A percentile compares a stretch with the other conserved stretches of the same genome.
These are phyloP conservation scores for Dryoscopus gambensis DNA, from an alignment of 2,113 vertebrate genomes.

Conservation along the genomic window DNA sequence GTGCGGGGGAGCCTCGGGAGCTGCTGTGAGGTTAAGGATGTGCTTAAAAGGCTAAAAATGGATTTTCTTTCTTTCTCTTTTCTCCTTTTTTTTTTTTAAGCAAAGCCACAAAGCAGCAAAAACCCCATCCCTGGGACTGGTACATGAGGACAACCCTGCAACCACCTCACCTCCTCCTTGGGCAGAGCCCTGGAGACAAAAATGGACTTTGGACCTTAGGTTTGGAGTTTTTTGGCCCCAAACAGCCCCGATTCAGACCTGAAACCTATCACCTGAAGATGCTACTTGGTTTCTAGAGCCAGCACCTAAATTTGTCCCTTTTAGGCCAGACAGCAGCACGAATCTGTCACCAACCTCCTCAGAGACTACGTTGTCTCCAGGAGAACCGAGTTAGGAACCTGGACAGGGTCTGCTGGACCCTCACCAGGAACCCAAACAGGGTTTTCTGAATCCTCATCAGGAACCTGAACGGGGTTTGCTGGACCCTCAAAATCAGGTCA, in stretches of 20 bases:
- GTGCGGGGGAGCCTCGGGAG: neutral
- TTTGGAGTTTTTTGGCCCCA: neutral
- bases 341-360: neutral
- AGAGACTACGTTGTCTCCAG: neutral
- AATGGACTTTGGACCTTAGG: neutral
- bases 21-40: slow-evolving; percentile 9
- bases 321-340: neutral
- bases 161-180: neutral
- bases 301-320: neutral
- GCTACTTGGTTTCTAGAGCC: fast-evolving
- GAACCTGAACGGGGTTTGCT: neutral
- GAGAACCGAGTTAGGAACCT: neutral
- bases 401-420: neutral
- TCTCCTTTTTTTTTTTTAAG: neutral
- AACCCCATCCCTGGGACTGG: neutral
- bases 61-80: neutral
- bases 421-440: fast-evolving
- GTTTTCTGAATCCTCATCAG: neutral
- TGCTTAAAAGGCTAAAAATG: slow-evolving; percentile 3
- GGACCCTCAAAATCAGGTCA: neutral
- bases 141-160: too few species aligned
- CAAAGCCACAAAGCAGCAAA: neutral
- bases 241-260: neutral
- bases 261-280: neutral
- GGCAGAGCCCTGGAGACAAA: neutral